A percentile compares a stretch with the other conserved stretches of the same genome.
phyloP scores from a whole-genome alignment of 2,797 vertebrate genomes.

The Myotis vivesi region DNA sequence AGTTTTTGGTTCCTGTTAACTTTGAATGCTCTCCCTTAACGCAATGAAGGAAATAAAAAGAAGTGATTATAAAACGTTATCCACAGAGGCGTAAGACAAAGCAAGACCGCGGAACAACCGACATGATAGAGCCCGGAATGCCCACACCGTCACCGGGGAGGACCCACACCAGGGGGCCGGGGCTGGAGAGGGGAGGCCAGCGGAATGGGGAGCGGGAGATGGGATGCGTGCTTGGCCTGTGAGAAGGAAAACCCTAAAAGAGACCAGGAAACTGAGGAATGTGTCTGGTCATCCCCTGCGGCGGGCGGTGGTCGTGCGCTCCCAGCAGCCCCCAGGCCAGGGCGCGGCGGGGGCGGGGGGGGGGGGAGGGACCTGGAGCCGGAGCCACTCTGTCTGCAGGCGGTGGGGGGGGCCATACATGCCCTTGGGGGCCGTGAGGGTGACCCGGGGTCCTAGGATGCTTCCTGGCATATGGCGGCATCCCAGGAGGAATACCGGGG shows the following conservation, averaged over 20 bases:
- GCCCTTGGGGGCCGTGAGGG: slow-evolving; percentile 93
- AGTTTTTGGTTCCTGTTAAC: slow-evolving; percentile 74
- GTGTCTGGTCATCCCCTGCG: slow-evolving; percentile 73
- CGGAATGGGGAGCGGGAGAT: background rate
- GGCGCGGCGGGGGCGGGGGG: slow-evolving; percentile 87
- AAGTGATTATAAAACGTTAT: slow-evolving; percentile 55
- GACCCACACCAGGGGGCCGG: background rate
- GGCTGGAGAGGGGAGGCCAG: background rate
- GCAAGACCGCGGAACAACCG: background rate
- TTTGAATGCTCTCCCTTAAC: slow-evolving; percentile 64
- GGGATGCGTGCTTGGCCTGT: background rate
- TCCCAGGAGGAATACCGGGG: slow-evolving; percentile 78
- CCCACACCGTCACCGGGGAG: background rate
- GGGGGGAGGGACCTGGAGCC: slow-evolving; percentile 74
- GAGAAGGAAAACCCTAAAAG: slow-evolving; percentile 54
- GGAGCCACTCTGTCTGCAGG: slow-evolving; percentile 90
- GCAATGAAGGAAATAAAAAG: background rate
- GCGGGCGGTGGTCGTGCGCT: slow-evolving; percentile 44
- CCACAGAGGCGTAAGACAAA: slow-evolving; percentile 43
- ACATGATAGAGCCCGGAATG: background rate
- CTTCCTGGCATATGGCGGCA: slow-evolving; percentile 87
- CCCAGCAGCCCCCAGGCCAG: slow-evolving; percentile 69
- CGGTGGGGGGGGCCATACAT: slow-evolving; percentile 89
- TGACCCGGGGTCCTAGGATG: slow-evolving; percentile 90
- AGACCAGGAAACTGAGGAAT: slow-evolving; percentile 68